Evolutionary conservation across 1,140 invertebrate species (phyloP).

Genomic region (Maconellicoccus hirsutus): DNA sequence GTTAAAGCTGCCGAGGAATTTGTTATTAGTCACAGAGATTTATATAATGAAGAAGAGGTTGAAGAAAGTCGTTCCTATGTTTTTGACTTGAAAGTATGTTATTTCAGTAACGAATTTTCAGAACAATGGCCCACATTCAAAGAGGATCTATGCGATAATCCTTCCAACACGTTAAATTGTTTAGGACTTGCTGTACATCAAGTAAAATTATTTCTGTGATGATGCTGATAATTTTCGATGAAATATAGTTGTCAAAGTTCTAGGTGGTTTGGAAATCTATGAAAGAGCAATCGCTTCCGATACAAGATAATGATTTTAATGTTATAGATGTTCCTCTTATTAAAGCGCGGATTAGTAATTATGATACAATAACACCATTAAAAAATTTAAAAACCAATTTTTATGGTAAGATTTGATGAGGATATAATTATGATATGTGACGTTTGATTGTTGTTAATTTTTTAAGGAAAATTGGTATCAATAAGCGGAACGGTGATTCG

Average conservation of each 20-base stretch:
- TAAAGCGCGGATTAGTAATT: conserved; percentile 55
- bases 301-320: conserved; percentile 27
- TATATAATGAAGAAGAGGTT: conserved; percentile 45
- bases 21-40: conserved; percentile 40
- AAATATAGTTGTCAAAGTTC: conserved; percentile 28
- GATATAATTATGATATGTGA: conserved; percentile 35
- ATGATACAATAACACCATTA: conserved; percentile 50
- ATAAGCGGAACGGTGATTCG: conserved; percentile 77
- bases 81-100: conserved; percentile 50
- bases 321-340: conserved; percentile 39
- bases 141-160: conserved; percentile 50
- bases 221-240: too few species aligned
- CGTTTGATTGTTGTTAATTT: conserved; percentile 32
- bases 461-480: conserved; percentile 67
- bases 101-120: conserved; percentile 45
- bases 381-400: conserved; percentile 64
- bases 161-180: conserved; percentile 48
- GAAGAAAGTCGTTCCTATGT: conserved; percentile 47
- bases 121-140: conserved; percentile 48
- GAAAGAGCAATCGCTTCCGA: conserved; percentile 34
- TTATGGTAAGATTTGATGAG: conserved; percentile 54
- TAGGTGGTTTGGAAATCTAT: conserved; percentile 36
- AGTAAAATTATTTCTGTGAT: conserved; percentile 34
- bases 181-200: conserved; percentile 62
- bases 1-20: conserved; percentile 43